Evolutionary conservation across 2,113 vertebrate genomes (phyloP).

Genomic region (Pteruthius melanotis): DNA sequence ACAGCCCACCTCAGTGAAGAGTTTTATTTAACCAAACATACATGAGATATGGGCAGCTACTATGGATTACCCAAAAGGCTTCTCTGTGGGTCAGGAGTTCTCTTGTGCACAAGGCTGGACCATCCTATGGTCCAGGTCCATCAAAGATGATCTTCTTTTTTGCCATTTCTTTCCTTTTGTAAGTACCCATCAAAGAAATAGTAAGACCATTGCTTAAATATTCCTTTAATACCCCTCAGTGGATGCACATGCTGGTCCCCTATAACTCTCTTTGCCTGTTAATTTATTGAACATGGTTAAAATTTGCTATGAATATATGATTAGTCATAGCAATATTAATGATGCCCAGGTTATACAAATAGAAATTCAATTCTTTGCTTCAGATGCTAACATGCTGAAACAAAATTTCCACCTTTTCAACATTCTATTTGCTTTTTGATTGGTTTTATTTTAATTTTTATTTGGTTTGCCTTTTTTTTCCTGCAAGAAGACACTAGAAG

Average conservation of each 20-base stretch:
- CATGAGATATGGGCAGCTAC: background rate
- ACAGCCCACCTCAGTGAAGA: background rate
- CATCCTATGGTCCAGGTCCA: background rate
- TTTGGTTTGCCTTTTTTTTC: fast-evolving
- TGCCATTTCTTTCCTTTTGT: background rate
- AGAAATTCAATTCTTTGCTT: background rate
- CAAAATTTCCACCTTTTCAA: background rate
- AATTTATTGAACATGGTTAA: background rate
- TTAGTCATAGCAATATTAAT: background rate
- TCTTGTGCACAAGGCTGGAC: background rate
- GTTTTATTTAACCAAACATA: background rate
- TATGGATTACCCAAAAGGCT: background rate
- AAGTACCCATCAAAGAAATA: background rate
- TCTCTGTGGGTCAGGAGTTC: background rate
- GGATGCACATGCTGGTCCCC: background rate
- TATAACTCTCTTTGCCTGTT: background rate
- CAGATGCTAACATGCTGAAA: background rate
- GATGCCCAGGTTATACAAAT: background rate
- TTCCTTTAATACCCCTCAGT: background rate
- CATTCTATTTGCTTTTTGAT: background rate
- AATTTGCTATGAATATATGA: background rate
- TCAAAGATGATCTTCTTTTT: background rate
- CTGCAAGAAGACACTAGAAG: background rate
- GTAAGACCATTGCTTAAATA: background rate
- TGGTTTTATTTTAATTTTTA: background rate